A percentile compares a stretch with the other conserved stretches of the same genome.
phyloP scores from a whole-genome alignment of 2,888 invertebrate species.

The Cheilosia pagana region DNA sequence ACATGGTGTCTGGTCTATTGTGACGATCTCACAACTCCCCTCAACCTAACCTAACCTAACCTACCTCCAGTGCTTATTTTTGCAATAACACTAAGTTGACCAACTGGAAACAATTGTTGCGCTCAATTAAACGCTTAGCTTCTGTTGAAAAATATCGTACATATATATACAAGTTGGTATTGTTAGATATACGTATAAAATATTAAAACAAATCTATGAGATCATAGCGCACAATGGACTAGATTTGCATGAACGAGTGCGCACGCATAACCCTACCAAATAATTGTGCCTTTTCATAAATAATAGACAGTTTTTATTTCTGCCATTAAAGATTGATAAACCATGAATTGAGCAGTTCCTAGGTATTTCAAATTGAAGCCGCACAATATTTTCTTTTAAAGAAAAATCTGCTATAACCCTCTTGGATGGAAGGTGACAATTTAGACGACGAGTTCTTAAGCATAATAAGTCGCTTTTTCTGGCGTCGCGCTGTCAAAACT shows the following conservation, averaged over 20 bases:
- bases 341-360: neutral
- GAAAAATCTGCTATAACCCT: no score
- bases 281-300: slow-evolving; percentile 31
- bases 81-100: no score
- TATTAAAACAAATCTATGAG: slow-evolving; percentile 13
- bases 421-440: no score
- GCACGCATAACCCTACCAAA: slow-evolving; percentile 13
- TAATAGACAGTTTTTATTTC: neutral
- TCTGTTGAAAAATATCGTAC: neutral
- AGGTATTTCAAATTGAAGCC: no score
- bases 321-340: neutral
- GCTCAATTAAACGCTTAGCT: neutral
- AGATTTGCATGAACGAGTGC: slow-evolving; percentile 41
- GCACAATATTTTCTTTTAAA: neutral
- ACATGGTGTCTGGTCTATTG: no score
- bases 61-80: no score
- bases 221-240: slow-evolving; percentile 20
- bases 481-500: no score
- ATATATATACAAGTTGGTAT: neutral
- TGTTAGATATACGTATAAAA: neutral
- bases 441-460: no score
- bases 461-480: no score
- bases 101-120: no score
- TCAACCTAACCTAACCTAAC: no score
- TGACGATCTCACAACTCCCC: no score